These are phyloP conservation scores for Excalfactoria chinensis DNA, from an alignment of 2,113 vertebrate genomes.

Conservation along the genomic window DNA sequence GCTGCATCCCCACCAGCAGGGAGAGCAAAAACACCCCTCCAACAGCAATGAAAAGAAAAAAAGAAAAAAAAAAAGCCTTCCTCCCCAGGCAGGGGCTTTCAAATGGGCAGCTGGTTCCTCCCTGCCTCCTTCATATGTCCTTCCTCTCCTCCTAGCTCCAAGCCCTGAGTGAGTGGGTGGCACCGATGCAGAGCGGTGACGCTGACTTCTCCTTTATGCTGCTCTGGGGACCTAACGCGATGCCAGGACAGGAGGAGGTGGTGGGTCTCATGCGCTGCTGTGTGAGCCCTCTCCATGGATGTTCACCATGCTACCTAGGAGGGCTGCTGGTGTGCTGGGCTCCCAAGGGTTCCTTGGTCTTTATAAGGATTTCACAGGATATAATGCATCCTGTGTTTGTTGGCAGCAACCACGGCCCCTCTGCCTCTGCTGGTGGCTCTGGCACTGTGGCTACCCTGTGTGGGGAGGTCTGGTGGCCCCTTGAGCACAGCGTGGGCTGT, in stretches of 20 bases:
- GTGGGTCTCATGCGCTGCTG: background rate
- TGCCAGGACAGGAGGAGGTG: background rate
- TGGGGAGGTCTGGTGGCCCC: background rate
- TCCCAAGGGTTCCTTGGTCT: accelerated
- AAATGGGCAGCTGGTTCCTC: background rate
- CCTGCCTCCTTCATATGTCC: background rate
- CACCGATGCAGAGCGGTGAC: accelerated
- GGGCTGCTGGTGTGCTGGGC: background rate
- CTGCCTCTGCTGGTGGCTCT: background rate
- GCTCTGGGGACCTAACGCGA: background rate
- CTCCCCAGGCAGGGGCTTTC: background rate
- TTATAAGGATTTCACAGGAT: background rate
- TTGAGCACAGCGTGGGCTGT: accelerated
- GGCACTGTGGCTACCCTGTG: conserved; percentile 65
- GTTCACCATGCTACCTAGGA: background rate
- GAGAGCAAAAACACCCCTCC: background rate
- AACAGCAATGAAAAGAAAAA: background rate
- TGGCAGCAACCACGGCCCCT: background rate
- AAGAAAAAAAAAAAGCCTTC: background rate
- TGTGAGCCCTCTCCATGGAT: background rate
- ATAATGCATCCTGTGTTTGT: background rate
- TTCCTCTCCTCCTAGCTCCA: background rate
- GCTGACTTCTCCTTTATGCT: accelerated
- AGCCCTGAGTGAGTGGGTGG: background rate
- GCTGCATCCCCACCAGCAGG: background rate